Percentiles rank a stretch among this genome's conserved stretches.
Evolutionary conservation across 2,113 vertebrate species (phyloP).

Genomic region (Myrmecobius fasciatus): DNA sequence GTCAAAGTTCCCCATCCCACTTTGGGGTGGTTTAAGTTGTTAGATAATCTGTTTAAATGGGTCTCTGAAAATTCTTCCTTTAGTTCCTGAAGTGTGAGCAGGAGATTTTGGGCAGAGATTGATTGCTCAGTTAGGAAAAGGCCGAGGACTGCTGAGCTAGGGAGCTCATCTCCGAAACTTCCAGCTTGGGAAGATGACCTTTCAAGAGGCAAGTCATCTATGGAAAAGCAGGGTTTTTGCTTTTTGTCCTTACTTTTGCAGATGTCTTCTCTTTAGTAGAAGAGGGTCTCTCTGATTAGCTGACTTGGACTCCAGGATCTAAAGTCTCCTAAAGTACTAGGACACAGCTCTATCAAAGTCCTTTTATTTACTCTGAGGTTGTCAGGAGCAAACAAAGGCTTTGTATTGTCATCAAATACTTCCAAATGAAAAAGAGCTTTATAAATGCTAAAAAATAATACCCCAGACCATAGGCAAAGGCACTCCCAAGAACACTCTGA

Average conservation of each 20-base stretch:
- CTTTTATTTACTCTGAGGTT: not conserved
- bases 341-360: not conserved
- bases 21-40: not conserved
- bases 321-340: not conserved
- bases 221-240: not conserved
- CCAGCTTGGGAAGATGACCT: not conserved
- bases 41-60: not conserved
- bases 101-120: not conserved
- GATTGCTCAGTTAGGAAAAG: not conserved
- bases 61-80: not conserved
- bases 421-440: not conserved
- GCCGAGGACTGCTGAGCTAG: not conserved
- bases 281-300: not conserved
- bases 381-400: not conserved
- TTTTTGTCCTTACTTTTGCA: not conserved
- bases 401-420: not conserved
- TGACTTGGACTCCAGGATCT: not conserved
- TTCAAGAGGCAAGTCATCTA: not conserved
- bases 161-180: not conserved
- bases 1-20: not conserved
- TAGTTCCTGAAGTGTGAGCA: not conserved
- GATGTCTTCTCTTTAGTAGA: not conserved
- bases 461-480: not conserved
- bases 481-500: not conserved
- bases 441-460: not conserved